Base-by-base conservation (phyloP, 2,113 vertebrate species). In the Lathamus discolor region DNA sequence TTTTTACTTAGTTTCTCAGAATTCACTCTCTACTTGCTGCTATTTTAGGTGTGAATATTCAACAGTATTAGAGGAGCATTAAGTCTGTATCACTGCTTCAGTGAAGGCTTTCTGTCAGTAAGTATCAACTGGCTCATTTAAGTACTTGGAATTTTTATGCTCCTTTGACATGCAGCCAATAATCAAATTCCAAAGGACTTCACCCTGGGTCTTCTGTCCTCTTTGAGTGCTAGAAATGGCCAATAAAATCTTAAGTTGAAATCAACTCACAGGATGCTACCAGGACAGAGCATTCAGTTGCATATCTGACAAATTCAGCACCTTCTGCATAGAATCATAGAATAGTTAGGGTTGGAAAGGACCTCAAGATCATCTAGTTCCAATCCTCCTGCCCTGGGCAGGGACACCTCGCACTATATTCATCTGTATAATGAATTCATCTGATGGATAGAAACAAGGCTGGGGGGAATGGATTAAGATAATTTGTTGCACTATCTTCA, bases 161-260 rank as follows among this genome's bases (percentile, higher is more conserved):
- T 94, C 7, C 86, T 95, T 82, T 96, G 93, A 94, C 80, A 10
- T 11, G 39, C 86, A 94, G 92, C 90, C 92, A 96, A 57, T 43
- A 86, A 41, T 16, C 29, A 67, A 83, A 96, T 90, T 95, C 83
- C 80, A 74, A 25, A 84, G 25, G 57, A 87, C 57, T 73, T 93
- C 31, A 55, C 25, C 31, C 78, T 79, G 82, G 57, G 78, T 86
- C n/a, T 95, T 74, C 55, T 72, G 35, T 93, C 46, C 55, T 61
- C 24, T 79, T 37, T 22, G 49, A 90, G 67, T 51, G n/a, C 78
- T 90, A 14, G 63, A 83, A 77, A 59, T 62, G 35, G 61, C 76
- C 86, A 35, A 81, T 66, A 90, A 75, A 48, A 24, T 27, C 80
- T 9, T 16, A 72, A 86, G 8, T 39, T 39, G 73, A 90, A 84